Evolutionary conservation across 2,888 invertebrate genomes (phyloP), one percentile per base, ranked within the genome.

Genomic region (Acanthopleura granulata): DNA sequence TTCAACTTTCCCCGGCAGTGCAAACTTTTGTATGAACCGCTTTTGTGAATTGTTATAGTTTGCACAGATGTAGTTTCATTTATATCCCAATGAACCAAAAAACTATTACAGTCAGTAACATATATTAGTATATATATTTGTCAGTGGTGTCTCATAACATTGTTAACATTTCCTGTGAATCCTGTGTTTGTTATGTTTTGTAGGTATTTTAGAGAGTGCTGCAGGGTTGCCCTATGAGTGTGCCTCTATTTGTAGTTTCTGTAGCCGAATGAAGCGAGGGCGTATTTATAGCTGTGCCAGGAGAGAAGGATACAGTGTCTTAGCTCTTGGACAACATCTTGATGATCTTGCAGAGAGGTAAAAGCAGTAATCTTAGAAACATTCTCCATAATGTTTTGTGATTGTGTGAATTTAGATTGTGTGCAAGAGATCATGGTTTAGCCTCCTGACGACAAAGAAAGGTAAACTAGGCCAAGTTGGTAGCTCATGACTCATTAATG

Each of bases 321-420:
- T 96, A n/a, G 96, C 96, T 0, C 91, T 97, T 50, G 96, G 95
- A 0, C 96, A 97, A 89, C 95, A 95, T 88, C 91, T 97, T 73
- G 96, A 97, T 90, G 95, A 95, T 89, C 92, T 96, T 9, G 94
- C 95, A 30, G 94, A 95, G 86, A 94, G 91, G 90, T 91, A 66
- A 72, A 71, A 86, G 49, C 81, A 90, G 94, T 78, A 96, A 97
- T 90, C 91, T 97, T 77, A 93, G 95, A 86, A 94, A 95, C 0
- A 93, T 95, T 16, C 94, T 97, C 87, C 94, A 95, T 87, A 95
- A 94, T 83, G 96, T n/a, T n/a, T n/a, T n/a, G n/a, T n/a, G n/a
- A n/a, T n/a, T n/a, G n/a, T n/a, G n/a, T n/a, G n/a, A n/a, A n/a
- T n/a, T n/a, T n/a, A n/a, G n/a, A n/a, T n/a, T n/a, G n/a, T n/a